Conservation (phyloP, 2,888 invertebrate genomes). For the Ormyrus pomaceus region DNA sequence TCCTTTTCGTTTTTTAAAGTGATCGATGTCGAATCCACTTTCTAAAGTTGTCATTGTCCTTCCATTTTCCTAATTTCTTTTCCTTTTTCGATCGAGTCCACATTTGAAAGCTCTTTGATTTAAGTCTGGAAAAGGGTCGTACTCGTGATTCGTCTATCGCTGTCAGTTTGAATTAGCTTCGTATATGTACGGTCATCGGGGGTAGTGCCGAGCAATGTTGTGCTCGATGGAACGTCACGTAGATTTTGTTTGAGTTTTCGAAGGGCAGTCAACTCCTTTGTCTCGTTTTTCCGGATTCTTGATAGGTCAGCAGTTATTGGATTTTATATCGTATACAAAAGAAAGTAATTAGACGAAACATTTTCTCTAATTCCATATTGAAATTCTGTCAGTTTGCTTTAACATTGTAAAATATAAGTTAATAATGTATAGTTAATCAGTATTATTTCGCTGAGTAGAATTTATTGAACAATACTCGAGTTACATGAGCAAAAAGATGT, state of each 20-base stretch:
- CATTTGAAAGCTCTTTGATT: background rate
- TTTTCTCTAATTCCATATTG: too few relatives aligned
- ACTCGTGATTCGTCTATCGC: slow-evolving; percentile 60
- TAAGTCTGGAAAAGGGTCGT: background rate
- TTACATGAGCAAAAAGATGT: too few relatives aligned
- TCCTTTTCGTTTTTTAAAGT: background rate
- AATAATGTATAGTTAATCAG: too few relatives aligned
- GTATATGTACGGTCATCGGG: slow-evolving; percentile 30
- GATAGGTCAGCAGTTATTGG: background rate
- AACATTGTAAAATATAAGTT: too few relatives aligned
- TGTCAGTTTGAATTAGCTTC: slow-evolving; percentile 67
- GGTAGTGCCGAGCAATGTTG: slow-evolving; percentile 42
- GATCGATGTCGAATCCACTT: background rate
- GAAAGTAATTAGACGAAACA: too few relatives aligned
- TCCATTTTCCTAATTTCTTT: background rate
- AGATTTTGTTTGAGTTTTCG: slow-evolving; percentile 23
- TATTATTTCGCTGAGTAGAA: too few relatives aligned
- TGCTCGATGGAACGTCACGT: slow-evolving; percentile 39
- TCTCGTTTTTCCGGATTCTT: slow-evolving; percentile 29
- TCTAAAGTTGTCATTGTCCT: background rate
- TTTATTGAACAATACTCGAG: too few relatives aligned
- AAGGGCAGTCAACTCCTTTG: slow-evolving; percentile 1
- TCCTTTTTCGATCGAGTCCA: background rate
- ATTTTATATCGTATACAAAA: background rate
- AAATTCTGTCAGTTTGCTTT: too few relatives aligned